Conservation (phyloP, 1,140 invertebrate species). For the Temnothorax longispinosus region DNA sequence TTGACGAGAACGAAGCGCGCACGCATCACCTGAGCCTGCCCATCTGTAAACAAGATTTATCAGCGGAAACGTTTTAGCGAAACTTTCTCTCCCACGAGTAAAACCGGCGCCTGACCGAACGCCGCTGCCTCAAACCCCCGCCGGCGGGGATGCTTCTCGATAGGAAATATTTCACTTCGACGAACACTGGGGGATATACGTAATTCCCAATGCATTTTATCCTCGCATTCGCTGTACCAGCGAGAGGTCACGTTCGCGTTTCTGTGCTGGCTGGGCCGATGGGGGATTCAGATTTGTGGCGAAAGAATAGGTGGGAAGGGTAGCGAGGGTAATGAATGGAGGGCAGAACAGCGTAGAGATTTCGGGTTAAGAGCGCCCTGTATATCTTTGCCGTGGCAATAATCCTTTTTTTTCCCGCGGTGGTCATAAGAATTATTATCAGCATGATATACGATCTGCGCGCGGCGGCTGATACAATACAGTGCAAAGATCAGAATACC, state of each 20-base stretch:
- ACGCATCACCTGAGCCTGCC: conserved; percentile 80
- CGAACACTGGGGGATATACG: conserved; percentile 75
- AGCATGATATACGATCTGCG: conserved; percentile 55
- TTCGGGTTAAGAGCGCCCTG: conserved; percentile 65
- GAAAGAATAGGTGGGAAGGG: conserved; percentile 58
- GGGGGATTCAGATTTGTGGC: conserved; percentile 68
- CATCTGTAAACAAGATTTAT: conserved; percentile 83
- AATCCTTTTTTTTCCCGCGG: conserved; percentile 22
- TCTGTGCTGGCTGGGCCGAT: conserved; percentile 47
- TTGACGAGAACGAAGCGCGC: conserved; percentile 74
- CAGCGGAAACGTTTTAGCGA: conserved; percentile 80
- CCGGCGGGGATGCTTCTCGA: conserved; percentile 71
- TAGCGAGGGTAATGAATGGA: conserved; percentile 64
- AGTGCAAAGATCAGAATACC: conserved; percentile 56
- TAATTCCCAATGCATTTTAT: conserved; percentile 81
- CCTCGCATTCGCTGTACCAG: conserved; percentile 63
- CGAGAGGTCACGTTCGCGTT: conserved; percentile 69
- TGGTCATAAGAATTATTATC: conserved; percentile 62
- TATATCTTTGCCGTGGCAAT: conserved; percentile 59
- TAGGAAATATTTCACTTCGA: conserved; percentile 80
- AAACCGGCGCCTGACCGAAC: conserved; percentile 73
- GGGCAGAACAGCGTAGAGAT: conserved; percentile 56
- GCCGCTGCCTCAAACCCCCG: conserved; percentile 51
- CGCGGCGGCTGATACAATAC: conserved; percentile 51
- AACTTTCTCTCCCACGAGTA: conserved; percentile 79